Percentiles rank a stretch among this genome's conserved stretches.
These are phyloP conservation scores for Lepidocyrtoides sp. DNA, from an alignment of 2,888 invertebrate genomes.

Conservation along the genomic window DNA sequence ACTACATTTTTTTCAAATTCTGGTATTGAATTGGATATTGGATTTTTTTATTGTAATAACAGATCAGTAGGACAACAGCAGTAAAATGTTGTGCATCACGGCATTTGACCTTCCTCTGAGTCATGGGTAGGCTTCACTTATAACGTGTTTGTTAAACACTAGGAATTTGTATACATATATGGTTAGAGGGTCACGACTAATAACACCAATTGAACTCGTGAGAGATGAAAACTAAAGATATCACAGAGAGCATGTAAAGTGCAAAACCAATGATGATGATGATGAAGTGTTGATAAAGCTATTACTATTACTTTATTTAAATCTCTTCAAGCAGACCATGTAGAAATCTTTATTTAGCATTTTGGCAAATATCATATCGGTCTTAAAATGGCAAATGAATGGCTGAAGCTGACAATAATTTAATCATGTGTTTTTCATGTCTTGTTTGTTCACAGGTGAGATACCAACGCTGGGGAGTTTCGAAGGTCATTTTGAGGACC, in stretches of 20 bases:
- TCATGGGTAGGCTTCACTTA: slow-evolving; percentile 29
- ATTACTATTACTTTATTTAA: slow-evolving; percentile 59
- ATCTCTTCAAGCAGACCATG: slow-evolving; percentile 48
- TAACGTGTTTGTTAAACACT: slow-evolving; percentile 22
- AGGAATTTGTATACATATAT: slow-evolving; percentile 3
- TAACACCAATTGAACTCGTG: slow-evolving; percentile 48
- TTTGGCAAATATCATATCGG: neutral
- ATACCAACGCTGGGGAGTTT: slow-evolving; percentile 82
- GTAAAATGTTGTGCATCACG: neutral
- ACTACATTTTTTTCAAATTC: neutral
- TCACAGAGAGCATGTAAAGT: neutral
- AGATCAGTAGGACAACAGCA: slow-evolving; percentile 52
- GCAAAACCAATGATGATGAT: neutral
- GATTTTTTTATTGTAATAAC: neutral
- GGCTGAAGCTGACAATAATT: neutral
- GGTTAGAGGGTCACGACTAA: slow-evolving; percentile 55
- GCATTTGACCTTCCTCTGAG: slow-evolving; percentile 15
- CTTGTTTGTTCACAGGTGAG: slow-evolving; percentile 82
- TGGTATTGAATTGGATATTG: neutral
- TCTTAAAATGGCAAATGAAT: slow-evolving; percentile 54
- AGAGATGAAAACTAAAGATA: slow-evolving; percentile 54
- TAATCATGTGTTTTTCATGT: slow-evolving; percentile 24
- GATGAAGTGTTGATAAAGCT: slow-evolving; percentile 21
- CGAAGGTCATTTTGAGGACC: slow-evolving; percentile 84
- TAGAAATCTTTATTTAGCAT: neutral